Evolutionary conservation across 2,113 vertebrate genomes (phyloP).

Genomic region (Morone saxatilis): DNA sequence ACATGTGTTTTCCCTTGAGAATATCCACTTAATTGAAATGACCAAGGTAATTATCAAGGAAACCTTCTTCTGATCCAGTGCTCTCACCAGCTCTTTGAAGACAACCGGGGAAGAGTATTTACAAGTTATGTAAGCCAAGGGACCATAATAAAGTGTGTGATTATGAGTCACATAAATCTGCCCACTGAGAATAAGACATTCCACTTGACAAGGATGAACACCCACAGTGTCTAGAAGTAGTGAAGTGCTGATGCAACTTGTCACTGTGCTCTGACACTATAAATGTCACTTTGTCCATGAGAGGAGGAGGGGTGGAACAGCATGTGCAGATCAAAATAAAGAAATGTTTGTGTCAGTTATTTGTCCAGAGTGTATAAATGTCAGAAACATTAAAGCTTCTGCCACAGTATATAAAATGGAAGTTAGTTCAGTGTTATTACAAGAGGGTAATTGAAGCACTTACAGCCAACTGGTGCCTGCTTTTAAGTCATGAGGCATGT

Average conservation of each 20-base stretch:
- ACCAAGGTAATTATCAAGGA: background rate
- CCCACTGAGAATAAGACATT: conserved; percentile 9
- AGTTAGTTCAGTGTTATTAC: background rate
- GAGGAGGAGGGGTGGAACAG: background rate
- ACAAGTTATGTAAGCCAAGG: conserved; percentile 12
- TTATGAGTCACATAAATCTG: conserved; percentile 23
- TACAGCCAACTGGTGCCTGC: background rate
- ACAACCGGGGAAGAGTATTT: background rate
- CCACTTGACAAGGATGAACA: conserved; percentile 24
- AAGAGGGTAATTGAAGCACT: background rate
- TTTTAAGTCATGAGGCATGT: background rate
- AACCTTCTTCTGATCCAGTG: background rate
- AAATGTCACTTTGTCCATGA: background rate
- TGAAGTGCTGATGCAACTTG: conserved; percentile 4
- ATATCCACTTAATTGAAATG: background rate
- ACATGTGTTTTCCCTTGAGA: background rate
- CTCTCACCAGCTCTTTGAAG: background rate
- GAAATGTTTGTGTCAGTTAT: background rate
- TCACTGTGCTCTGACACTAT: background rate
- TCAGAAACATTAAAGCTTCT: background rate
- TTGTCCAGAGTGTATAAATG: background rate
- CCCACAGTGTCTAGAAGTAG: background rate
- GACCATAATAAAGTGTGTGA: background rate
- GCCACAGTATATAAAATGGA: background rate
- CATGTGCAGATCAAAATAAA: background rate